A percentile compares a stretch with the other conserved stretches of the same genome.
phyloP scores from a whole-genome alignment of 2,113 vertebrate genomes.

The Syrrhaptes paradoxus region DNA sequence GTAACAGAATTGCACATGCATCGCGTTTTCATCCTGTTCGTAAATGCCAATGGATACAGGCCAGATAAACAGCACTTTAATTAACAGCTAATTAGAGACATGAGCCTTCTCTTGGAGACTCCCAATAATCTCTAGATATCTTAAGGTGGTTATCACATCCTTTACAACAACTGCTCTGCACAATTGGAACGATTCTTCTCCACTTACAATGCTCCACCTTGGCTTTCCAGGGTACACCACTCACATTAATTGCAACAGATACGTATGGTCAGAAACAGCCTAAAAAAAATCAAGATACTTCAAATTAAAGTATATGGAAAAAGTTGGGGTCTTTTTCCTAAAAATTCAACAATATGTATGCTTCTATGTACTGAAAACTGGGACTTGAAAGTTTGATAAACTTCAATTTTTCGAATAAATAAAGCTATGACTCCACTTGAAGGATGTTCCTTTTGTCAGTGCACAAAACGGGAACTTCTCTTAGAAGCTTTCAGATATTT shows the following conservation, averaged over 20 bases:
- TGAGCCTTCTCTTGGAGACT: neutral
- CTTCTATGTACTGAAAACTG: neutral
- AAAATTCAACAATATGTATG: neutral
- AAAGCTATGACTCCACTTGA: neutral
- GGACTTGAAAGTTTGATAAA: neutral
- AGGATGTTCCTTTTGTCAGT: neutral
- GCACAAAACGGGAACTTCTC: neutral
- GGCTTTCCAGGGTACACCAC: neutral
- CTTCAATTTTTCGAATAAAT: neutral
- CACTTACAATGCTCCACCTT: neutral
- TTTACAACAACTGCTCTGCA: neutral
- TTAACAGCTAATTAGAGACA: conserved; percentile 30
- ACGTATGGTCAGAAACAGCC: neutral
- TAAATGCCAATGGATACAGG: neutral
- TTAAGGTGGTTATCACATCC: neutral
- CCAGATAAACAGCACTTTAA: conserved; percentile 19
- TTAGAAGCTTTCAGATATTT: neutral
- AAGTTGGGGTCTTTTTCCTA: fast-evolving
- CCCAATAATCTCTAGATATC: neutral
- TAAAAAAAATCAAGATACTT: neutral
- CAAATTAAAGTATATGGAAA: neutral
- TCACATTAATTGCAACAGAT: fast-evolving
- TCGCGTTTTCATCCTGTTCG: neutral
- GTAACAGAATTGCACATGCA: neutral
- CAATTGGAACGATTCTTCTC: neutral